Evolutionary conservation across 2,797 vertebrate species (phyloP), one percentile per base, ranked within the genome.

Genomic region (Graptemys geographica): DNA sequence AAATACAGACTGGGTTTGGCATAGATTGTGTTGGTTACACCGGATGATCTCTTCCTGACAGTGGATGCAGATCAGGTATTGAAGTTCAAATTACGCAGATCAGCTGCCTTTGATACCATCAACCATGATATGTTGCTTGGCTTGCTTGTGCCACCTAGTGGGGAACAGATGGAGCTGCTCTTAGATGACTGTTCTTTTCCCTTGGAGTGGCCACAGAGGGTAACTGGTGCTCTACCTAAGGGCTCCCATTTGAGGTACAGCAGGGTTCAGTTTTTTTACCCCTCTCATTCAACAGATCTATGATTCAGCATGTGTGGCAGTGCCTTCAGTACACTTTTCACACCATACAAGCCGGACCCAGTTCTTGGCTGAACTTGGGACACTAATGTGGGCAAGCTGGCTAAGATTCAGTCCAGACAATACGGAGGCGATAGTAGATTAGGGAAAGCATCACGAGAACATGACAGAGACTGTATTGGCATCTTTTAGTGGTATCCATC

Each of bases 61-160:
- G 44, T 31, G 27, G 44, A 78, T 47, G 27, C 31, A 28, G 74
- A 31, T 49, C 74, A 16, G 12, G 13, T 78, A 12, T 15, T 2
- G 6, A 78, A 47, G 23, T 11, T 47, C 41, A 28, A 49, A 27
- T 31, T 10, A 49, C 3, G 8, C 74, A 1, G 2, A 47, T 12
- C 44, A 49, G 25, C 27, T 49, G 25, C 72, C 72, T 47, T 76
- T 44, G 21, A 47, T 47, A 27, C 44, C 41, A 47, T 44, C 44
- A 47, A 28, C 13, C 72, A 47, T 18, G 28, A 49, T 31, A 78
- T 8, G 8, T 31, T 78, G 47, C 44, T 78, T 78, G 15, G 93
- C 27, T 83, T 55, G 87, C 89, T 94, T 80, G 18, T 87, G 96
- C 95, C 96, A 74, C 90, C 96, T 95, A 21, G 90, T 87, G 96